phyloP scores from a whole-genome alignment of 37 sponge, comb jelly and placozoan species.

The Cliona cf. orientalis region DNA sequence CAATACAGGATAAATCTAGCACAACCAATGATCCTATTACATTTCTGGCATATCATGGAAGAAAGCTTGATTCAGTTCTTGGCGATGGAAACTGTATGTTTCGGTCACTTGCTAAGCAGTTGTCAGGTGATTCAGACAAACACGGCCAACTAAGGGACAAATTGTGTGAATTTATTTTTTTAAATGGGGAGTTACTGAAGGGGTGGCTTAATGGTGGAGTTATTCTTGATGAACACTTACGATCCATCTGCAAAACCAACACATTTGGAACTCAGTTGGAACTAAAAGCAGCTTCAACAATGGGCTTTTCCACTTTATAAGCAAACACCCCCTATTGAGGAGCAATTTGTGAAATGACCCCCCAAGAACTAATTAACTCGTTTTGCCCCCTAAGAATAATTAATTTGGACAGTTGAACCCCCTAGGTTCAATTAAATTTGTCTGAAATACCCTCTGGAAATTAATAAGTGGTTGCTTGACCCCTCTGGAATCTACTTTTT shows the following conservation, averaged over 20 bases:
- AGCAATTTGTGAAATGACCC: too few species aligned
- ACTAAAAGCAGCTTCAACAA: background rate
- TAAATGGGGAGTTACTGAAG: background rate
- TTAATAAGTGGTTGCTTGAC: too few species aligned
- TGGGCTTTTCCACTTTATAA: too few species aligned
- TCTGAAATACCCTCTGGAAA: too few species aligned
- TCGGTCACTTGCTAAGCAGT: background rate
- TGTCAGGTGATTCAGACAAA: background rate
- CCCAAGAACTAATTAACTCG: too few species aligned
- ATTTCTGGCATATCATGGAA: background rate
- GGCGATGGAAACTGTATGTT: background rate
- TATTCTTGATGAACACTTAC: background rate
- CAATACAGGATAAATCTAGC: too few species aligned
- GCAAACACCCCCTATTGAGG: too few species aligned
- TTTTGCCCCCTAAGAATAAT: too few species aligned
- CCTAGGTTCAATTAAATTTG: too few species aligned
- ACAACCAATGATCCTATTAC: background rate
- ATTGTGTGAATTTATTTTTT: background rate
- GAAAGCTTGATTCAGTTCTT: background rate
- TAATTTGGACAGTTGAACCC: too few species aligned
- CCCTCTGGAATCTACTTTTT: too few species aligned
- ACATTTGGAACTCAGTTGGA: background rate
- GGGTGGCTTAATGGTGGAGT: background rate
- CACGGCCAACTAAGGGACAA: background rate
- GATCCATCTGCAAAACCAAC: background rate